Percentiles rank a stretch among this genome's conserved stretches.
Conservation (phyloP, 2,888 invertebrate species). For the Spodoptera picta region DNA sequence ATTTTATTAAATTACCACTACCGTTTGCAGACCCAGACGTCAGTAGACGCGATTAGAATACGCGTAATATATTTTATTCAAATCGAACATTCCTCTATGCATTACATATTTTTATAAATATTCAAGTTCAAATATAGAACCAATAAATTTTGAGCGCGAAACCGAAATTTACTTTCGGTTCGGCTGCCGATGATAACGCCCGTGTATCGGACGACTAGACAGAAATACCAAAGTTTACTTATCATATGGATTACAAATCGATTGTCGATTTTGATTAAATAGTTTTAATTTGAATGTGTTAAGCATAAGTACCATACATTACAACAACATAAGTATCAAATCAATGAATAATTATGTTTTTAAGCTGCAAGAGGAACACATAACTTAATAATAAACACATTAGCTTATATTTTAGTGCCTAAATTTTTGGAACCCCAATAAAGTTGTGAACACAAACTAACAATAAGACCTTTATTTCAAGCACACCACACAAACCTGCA, state of each 20-base stretch:
- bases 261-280: constrained; percentile 9
- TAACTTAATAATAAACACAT: no score
- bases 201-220: constrained; percentile 8
- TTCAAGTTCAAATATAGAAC: not conserved
- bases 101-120: not conserved
- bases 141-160: not conserved
- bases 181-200: no score
- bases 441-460: not conserved
- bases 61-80: constrained; percentile 12
- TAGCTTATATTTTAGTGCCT: no score
- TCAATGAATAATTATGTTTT: no score
- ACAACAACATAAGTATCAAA: not conserved
- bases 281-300: constrained; percentile 9
- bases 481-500: constrained; percentile 45
- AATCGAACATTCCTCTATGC: constrained; percentile 11
- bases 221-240: constrained; percentile 11
- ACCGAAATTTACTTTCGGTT: not conserved
- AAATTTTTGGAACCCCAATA: no score
- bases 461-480: constrained; percentile 23
- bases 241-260: constrained; percentile 24
- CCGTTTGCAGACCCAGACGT: constrained; percentile 16
- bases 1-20: constrained; percentile 35
- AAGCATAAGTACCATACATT: not conserved
- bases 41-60: constrained; percentile 8
- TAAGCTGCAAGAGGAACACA: no score